Evolutionary conservation across 2,797 vertebrate species (phyloP), one percentile per base, ranked within the genome.

Genomic region (Amphiprion clarkii): DNA sequence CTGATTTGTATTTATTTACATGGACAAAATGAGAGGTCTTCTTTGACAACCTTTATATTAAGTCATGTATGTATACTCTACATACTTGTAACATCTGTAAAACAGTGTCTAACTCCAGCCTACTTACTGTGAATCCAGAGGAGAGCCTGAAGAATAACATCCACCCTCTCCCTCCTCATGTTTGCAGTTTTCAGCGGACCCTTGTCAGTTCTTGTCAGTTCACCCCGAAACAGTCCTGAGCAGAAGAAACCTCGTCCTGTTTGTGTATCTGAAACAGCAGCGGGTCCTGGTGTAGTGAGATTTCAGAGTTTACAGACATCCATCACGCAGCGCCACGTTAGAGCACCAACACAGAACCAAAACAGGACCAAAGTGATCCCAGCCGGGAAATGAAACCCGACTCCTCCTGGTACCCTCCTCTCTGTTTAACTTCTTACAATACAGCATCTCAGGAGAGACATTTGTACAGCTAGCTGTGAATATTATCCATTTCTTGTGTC

Each of bases 61-160:
- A 3, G 11, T 27, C 46, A 6, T 52, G 13, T 8, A 11, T 33
- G 16, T 39, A 48, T 12, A 11, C 6, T 42, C 19, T 44, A 2
- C 0, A 7, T 48, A 68, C 48, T 16, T 52, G 19, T 31, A 36
- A 8, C 5, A 56, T 31, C 66, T n/a, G 5, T 4, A 29, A 52
- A 67, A 73, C 29, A 71, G 48, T 39, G 36, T 12, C 65, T 60
- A 44, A 73, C 21, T 53, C 13, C 27, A 60, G 63, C 3, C 40
- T 64, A 93, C 94, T 95, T 75, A 95, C 95, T 83, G 83, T 90
- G 86, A 79, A 92, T 75, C 21, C 88, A 66, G 51, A 94, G 82
- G 6, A 93, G 68, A 49, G 71, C 68, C 61, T 79, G 92, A 6
- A 89, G 51, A 65, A 84, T 12, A 10, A 78, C 6, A 57, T 74